These are phyloP conservation scores for Geopemphigus sp. DNA, from an alignment of 1,140 invertebrate genomes.

Conservation along the genomic window DNA sequence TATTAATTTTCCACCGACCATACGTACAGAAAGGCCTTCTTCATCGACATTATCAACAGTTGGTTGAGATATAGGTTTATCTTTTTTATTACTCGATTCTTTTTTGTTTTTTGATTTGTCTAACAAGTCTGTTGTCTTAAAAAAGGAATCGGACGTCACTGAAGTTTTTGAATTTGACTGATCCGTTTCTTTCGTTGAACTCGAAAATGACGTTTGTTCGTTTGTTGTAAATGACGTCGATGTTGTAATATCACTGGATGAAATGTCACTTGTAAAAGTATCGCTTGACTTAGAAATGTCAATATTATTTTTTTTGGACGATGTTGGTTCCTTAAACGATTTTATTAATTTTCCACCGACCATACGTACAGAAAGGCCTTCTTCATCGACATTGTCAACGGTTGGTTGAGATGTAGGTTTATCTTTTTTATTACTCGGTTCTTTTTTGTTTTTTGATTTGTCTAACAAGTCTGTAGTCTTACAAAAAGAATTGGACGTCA, in stretches of 20 bases:
- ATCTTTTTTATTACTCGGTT: not conserved
- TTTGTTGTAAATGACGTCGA: not conserved
- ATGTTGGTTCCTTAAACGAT: not conserved
- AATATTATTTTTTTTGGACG: not conserved
- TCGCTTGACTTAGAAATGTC: not conserved
- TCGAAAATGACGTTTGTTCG: too few species aligned
- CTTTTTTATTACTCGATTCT: not conserved
- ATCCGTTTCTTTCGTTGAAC: too few species aligned
- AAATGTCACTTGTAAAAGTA: not conserved
- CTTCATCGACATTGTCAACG: not conserved
- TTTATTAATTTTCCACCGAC: slow-evolving; percentile 35
- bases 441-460: not conserved
- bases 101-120: not conserved
- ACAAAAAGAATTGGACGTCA: not conserved
- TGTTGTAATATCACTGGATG: not conserved
- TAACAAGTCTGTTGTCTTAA: too few species aligned
- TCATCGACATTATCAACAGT: too few species aligned
- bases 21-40: slow-evolving; percentile 40
- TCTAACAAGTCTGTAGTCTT: not conserved
- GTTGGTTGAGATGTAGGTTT: not conserved
- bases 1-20: slow-evolving; percentile 52
- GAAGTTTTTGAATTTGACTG: too few species aligned
- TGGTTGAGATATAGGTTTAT: not conserved
- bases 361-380: not conserved
- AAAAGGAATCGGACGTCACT: too few species aligned